Evolutionary conservation across 2,888 invertebrate species (phyloP), one percentile per base, ranked within the genome.

Genomic region (Drosophila mercatorum): DNA sequence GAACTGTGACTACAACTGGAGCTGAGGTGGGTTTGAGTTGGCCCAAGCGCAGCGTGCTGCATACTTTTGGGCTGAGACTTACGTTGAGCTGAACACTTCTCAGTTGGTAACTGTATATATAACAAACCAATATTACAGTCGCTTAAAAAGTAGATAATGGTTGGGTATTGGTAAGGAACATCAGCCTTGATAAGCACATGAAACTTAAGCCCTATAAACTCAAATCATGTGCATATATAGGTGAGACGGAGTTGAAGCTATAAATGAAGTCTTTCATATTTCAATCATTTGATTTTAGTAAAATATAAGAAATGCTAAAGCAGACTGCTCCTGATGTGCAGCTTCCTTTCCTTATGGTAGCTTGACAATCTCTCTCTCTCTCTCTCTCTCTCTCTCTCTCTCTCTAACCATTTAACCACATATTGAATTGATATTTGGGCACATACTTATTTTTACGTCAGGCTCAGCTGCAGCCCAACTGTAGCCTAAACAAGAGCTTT

Each of bases 401-500:
- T 5, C 31, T 34, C 31, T 7, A 34, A 34, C 31, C 31, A 22
- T n/a, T 31, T 49, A n/a, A 51, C 38, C 38, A 12, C 38, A 53
- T 22, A 36, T 52, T 12, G 51, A 22, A 34, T 36, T 52, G 52
- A 52, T 51, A 51, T 51, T 51, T 34, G 49, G 49, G 31, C 34
- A 31, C 49, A 17, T 51, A 11, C 17, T 51, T 51, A 17, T 51
- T 36, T 36, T 3, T 34, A 6, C 34, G 51, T 6, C 51, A 52
- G 14, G 7, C 17, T 12, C 22, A 26, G 26, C 38, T 38, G 17
- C 49, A 49, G 31, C 10, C 5, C n/a, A 8, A 10, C 10, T 14
- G 22, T 14, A 12, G 38, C 5, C 52, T 14, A 12, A 14, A 34
- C 44, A 49, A 51, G 72, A 67, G 83, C 73, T 86, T 78, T 86